Evolutionary conservation across 2,888 invertebrate genomes (phyloP), one percentile per base, ranked within the genome.

Genomic region (Steinernema scapterisci): DNA sequence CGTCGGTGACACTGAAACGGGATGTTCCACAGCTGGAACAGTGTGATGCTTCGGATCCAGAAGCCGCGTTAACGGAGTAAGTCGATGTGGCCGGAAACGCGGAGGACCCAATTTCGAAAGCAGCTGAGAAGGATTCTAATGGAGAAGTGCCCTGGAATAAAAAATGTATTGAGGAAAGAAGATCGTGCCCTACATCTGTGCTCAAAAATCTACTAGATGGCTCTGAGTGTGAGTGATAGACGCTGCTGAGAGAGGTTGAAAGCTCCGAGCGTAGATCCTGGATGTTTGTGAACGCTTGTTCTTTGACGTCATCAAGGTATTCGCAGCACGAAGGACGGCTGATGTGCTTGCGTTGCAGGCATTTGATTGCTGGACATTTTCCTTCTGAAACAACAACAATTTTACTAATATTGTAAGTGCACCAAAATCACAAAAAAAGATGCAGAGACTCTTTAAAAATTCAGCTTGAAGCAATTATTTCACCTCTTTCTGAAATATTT

Each of bases 1-100:
- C 23, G 19, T 19, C 23, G 21, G n/a, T 21, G 23, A 11, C n/a
- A 19, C 19, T 21, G 52, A 52, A 52, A 23, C 52, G 21, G 52
- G 52, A 52, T 19, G 52, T 52, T n/a, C 21, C 23, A 23, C 52
- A 52, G 52, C 52, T 21, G 52, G 52, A 52, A 52, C 52, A 52
- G 21, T 52, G 23, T 23, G 52, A 52, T 6, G 23, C 21, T 16
- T 13, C 48, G 6, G 48, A n/a, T 16, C 13, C 19, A 2, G 48
- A 48, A 13, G n/a, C 16, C 3, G 48, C 48, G 48, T 48, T 3
- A 3, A 38, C 38, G 48, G 48, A 48, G 48, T 16, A 48, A 16
- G 48, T 48, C n/a, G 48, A 48, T 3, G 48, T 48, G 16, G n/a
- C 48, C n/a, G 48, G 19, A 16, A 19, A 48, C 16, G 48, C 48